Base-by-base conservation (phyloP, 2,113 vertebrate species). In the Poeciliopsis occidentalis region DNA sequence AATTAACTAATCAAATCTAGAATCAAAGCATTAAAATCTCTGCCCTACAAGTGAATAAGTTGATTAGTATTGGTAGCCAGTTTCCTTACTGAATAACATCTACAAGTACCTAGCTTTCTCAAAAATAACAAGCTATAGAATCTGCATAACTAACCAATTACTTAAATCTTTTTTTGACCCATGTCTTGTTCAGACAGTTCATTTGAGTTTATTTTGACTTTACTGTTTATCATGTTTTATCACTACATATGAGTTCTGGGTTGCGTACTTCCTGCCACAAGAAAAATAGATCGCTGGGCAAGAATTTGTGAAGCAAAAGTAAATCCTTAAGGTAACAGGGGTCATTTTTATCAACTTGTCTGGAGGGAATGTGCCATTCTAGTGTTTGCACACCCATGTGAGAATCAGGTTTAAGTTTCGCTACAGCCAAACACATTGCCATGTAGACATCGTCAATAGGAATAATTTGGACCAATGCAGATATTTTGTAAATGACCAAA, bases 261-360 rank as follows among this genome's bases (percentile, higher is more conserved):
- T 91, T 65, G 22, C 90, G 91, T 19, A 95, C 60, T 67, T 87
- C 82, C 0, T 92, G 19, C 95, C 95, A 96, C 91, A 95, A 93
- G 3, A 93, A 24, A 66, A 69, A 89, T 26, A 82, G 86, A 64
- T 94, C 85, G 1, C 84, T 79, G 0, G 95, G 92, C 37, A 64
- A 0, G n/a, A 94, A 94, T 64, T 90, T 91, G 69, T 95, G 95
- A 32, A 95, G 89, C 51, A 96, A 26, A 24, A 96, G 74, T 2
- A 95, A 77, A 30, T 96, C 92, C 39, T 85, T 91, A 75, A 94
- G 92, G 71, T 75, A 92, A 41, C 95, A 95, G n/a, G 94, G 93
- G 29, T 95, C 81, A 0, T 88, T 89, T n/a, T 75, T 27, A 26
- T 94, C 89, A 0, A 85, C 0, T 0, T 2, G 66, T 0, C 8